Percentiles rank a stretch among this genome's conserved stretches.
Conservation (phyloP, 2,797 vertebrate genomes). For the Philypnodon macrostomus region DNA sequence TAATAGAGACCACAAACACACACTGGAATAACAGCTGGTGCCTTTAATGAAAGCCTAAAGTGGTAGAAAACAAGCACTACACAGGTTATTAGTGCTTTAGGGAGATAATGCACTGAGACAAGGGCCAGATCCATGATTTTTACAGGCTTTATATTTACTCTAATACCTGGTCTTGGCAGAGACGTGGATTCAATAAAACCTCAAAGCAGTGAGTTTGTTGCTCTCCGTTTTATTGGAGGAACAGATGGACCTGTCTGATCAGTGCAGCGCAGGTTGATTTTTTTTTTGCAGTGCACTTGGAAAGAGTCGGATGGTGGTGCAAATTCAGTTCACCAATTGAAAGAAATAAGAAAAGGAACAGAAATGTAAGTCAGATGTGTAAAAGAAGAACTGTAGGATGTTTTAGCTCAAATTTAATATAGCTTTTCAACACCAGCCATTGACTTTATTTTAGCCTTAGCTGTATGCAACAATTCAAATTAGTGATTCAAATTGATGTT, state of each 20-base stretch:
- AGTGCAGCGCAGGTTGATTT: background rate
- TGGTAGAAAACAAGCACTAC: background rate
- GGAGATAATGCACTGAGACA: background rate
- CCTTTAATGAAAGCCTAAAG: background rate
- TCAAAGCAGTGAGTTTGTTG: conserved; percentile 6
- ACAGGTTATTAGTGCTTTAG: background rate
- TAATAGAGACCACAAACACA: background rate
- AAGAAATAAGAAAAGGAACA: too few species aligned
- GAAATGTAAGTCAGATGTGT: too few species aligned
- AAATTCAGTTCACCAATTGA: conserved; percentile 5
- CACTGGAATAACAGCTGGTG: too few species aligned
- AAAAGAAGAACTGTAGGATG: too few species aligned
- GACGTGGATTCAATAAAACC: conserved; percentile 12
- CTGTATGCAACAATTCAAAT: too few species aligned
- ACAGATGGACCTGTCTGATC: conserved; percentile 16
- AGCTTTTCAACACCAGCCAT: too few species aligned
- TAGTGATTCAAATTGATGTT: too few species aligned
- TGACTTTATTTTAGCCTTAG: too few species aligned
- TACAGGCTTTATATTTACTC: conserved; percentile 4
- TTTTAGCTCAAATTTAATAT: too few species aligned
- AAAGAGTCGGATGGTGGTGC: background rate
- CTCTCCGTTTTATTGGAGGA: conserved; percentile 4
- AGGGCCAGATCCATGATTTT: background rate
- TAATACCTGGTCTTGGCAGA: conserved; percentile 7
- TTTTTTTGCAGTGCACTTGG: too few species aligned